phyloP scores from a whole-genome alignment of 2,888 invertebrate genomes.

The Volucella bombylans region DNA sequence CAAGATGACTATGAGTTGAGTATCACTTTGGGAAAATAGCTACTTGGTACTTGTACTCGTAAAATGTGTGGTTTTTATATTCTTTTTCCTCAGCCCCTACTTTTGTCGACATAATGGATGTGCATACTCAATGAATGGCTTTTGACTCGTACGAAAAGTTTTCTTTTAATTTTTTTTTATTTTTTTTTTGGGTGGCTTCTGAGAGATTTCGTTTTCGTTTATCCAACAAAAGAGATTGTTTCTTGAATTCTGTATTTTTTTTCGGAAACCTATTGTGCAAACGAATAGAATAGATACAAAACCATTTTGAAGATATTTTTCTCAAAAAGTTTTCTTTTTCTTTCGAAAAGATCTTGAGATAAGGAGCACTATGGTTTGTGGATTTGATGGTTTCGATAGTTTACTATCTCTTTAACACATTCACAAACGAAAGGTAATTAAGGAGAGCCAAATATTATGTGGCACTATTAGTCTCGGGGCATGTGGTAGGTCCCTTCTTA shows the following conservation, averaged over 20 bases:
- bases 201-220: conserved; percentile 2
- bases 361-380: background rate
- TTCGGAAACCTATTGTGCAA: conserved; percentile 20
- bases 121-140: conserved; percentile 61
- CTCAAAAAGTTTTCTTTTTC: conserved; percentile 2
- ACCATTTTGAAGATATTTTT: conserved; percentile 23
- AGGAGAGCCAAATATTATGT: no score
- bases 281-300: conserved; percentile 28
- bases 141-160: conserved; percentile 20
- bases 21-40: conserved; percentile 44
- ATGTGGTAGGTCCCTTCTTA: no score
- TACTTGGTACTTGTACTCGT: conserved; percentile 41
- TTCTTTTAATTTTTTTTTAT: background rate
- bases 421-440: no score
- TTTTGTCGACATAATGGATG: conserved; percentile 49
- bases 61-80: no score
- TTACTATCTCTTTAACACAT: no score
- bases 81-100: background rate
- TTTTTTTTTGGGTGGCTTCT: background rate
- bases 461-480: no score
- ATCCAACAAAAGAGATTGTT: conserved; percentile 22
- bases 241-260: background rate
- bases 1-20: conserved; percentile 35
- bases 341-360: conserved; percentile 2
- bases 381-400: no score